Conservation (phyloP, 2,113 vertebrate genomes). For the Symphodus melops region DNA sequence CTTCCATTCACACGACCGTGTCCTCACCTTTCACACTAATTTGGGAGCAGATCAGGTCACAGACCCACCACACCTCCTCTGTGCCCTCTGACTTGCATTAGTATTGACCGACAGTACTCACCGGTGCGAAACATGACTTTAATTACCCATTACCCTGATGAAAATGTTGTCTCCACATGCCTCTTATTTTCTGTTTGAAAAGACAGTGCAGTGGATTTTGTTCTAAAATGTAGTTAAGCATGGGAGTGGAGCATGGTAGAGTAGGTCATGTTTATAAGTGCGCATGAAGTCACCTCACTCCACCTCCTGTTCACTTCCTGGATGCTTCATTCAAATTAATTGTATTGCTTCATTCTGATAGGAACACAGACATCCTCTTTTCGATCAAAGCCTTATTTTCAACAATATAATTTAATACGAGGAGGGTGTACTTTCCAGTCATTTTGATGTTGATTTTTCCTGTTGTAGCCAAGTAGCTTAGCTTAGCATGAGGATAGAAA, state of each 20-base stretch:
- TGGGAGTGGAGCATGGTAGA: too few relatives aligned
- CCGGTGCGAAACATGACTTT: conserved; percentile 45
- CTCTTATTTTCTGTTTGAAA: conserved; percentile 23
- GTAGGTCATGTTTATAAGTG: too few relatives aligned
- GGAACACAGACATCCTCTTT: too few relatives aligned
- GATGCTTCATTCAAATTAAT: too few relatives aligned
- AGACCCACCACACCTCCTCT: conserved; percentile 15
- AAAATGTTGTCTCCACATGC: conserved; percentile 15
- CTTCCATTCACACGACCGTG: conserved; percentile 26
- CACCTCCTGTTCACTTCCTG: too few relatives aligned
- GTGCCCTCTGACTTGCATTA: conserved; percentile 33
- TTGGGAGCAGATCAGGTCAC: conserved; percentile 28
- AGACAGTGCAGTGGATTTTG: conserved; percentile 20
- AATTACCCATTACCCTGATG: conserved; percentile 44
- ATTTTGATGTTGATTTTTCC: too few relatives aligned
- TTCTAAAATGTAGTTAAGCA: background rate
- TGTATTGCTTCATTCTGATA: too few relatives aligned
- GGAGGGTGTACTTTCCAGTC: too few relatives aligned
- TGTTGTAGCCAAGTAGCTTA: too few relatives aligned
- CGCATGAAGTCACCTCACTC: too few relatives aligned
- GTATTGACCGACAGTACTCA: conserved; percentile 33
- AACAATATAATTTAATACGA: too few relatives aligned
- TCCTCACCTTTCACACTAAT: conserved; percentile 39
- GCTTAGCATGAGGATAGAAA: background rate
- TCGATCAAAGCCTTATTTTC: too few relatives aligned